Evolutionary conservation across 2,797 vertebrate species (phyloP), one percentile per base, ranked within the genome.

Genomic region (Sternarchorhynchus goeldii): DNA sequence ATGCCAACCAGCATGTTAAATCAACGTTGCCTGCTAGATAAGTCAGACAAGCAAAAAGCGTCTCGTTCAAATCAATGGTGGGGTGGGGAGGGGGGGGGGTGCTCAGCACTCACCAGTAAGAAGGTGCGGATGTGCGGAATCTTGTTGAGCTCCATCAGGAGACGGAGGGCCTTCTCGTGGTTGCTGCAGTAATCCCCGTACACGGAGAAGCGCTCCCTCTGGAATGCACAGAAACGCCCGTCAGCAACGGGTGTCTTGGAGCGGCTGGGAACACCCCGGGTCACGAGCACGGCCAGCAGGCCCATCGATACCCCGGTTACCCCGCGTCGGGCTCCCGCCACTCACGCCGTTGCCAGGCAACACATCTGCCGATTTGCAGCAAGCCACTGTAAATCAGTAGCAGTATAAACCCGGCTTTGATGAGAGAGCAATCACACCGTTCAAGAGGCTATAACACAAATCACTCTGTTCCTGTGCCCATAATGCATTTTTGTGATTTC

Each of bases 161-260:
- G 94, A 73, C 96, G 89, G 86, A 99, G 90, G 74, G 98, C 98
- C 90, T 99, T 99, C 92, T 99, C 98, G 0, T 99, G 98, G 90
- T 99, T 99, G 87, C 98, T 98, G 90, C 97, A 99, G 87, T 99
- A 99, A 79, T 99, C 97, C 59, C 98, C 94, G 0, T 99, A 99
- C 8, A 99, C 96, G 0, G 95, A 96, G 91, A 99, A 99, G 76
- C 93, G 94, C 78, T 94, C 93, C 91, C 92, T 98, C 98, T 99
- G 94, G 69, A 94, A 88, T 21, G 56, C n/a, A 64, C 6, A 34
- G 71, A 5, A 50, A 5, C 53, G 17, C 4, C 17, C 32, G 59
- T 72, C 20, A n/a, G 29, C 2, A 32, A 12, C 1, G 1, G 2
- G 45, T 2, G 45, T 12, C 3, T 1, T 14, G 45, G 45, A 10